phyloP scores from a whole-genome alignment of 1,140 invertebrate genomes.

The Sycophila sp. region DNA sequence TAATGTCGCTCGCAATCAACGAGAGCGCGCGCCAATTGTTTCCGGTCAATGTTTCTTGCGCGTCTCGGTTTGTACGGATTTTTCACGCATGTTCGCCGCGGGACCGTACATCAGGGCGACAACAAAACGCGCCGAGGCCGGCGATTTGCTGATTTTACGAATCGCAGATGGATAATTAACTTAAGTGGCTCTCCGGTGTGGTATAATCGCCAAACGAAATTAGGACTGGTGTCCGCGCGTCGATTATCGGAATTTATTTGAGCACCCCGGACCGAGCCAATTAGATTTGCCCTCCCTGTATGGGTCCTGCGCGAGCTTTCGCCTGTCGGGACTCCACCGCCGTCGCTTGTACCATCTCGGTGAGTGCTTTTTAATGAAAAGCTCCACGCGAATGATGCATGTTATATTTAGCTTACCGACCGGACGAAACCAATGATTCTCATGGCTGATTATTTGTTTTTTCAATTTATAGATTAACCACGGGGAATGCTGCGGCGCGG shows the following conservation, averaged over 20 bases:
- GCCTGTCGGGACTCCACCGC: neutral
- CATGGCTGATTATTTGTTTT: conserved; percentile 15
- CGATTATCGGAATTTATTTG: conserved; percentile 29
- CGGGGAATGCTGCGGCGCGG: too few relatives aligned
- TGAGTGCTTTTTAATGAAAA: conserved; percentile 36
- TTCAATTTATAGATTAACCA: conserved; percentile 8
- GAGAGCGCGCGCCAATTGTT: too few relatives aligned
- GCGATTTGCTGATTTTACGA: neutral
- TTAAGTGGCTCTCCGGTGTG: conserved; percentile 8
- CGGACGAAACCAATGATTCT: neutral
- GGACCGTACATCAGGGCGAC: too few relatives aligned
- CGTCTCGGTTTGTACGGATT: too few relatives aligned
- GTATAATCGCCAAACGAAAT: conserved; percentile 1
- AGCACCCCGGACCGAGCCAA: too few relatives aligned
- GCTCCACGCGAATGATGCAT: conserved; percentile 9
- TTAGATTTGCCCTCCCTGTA: conserved; percentile 17
- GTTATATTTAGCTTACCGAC: conserved; percentile 5
- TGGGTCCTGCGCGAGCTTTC: neutral
- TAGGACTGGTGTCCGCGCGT: neutral
- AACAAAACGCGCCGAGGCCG: too few relatives aligned
- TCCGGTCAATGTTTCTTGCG: too few relatives aligned
- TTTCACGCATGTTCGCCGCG: too few relatives aligned
- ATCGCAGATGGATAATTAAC: conserved; percentile 24
- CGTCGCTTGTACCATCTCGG: conserved; percentile 11
- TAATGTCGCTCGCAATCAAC: too few relatives aligned